phyloP scores from a whole-genome alignment of 1,140 invertebrate genomes.

The Drosophila neocordata region DNA sequence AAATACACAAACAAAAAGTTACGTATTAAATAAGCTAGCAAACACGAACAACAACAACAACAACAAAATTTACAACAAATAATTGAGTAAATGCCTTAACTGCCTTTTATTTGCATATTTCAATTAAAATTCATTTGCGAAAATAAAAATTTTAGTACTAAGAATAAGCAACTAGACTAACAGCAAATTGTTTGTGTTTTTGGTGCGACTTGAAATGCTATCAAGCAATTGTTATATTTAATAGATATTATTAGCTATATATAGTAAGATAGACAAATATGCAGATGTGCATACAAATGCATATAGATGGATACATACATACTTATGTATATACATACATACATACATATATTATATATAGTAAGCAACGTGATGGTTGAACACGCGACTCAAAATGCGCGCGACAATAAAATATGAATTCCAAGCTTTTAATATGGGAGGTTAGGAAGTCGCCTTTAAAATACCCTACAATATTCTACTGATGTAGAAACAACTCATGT shows the following conservation, averaged over 20 bases:
- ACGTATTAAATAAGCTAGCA: neutral
- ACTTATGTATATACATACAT: neutral
- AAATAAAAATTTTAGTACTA: too few species aligned
- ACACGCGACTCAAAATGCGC: slow-evolving; percentile 39
- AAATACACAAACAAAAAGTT: neutral
- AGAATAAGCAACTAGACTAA: too few species aligned
- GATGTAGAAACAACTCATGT: too few species aligned
- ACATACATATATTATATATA: neutral
- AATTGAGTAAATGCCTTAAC: slow-evolving; percentile 24
- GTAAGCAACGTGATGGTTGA: slow-evolving; percentile 20
- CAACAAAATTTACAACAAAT: neutral
- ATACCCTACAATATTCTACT: neutral
- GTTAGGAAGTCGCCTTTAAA: slow-evolving; percentile 9
- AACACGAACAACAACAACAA: neutral
- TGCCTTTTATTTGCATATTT: slow-evolving; percentile 35
- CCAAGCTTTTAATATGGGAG: neutral
- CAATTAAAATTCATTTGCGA: slow-evolving; percentile 67
- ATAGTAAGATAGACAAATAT: neutral
- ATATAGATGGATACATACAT: neutral
- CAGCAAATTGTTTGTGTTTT: too few species aligned
- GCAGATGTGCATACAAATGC: neutral
- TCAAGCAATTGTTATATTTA: too few species aligned
- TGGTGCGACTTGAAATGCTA: too few species aligned
- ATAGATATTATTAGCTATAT: too few species aligned
- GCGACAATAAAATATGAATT: slow-evolving; percentile 24